Evolutionary conservation across 1,140 invertebrate species (phyloP).

Genomic region (Macrotrachela quadricornifera): DNA sequence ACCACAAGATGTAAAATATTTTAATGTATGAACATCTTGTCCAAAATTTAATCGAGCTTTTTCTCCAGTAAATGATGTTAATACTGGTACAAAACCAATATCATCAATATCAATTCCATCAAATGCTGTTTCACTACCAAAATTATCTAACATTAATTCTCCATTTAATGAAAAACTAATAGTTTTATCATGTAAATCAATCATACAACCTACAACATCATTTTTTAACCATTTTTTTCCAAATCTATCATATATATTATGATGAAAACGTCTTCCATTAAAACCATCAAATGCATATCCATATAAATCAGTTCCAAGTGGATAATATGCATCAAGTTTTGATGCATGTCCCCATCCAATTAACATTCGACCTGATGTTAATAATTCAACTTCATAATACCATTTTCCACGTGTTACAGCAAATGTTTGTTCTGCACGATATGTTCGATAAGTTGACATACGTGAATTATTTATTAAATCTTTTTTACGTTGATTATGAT

Average conservation of each 20-base stretch:
- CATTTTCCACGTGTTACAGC: conserved; percentile 76
- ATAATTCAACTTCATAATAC: conserved; percentile 90
- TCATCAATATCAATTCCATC: conserved; percentile 66
- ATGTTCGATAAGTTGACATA: conserved; percentile 47
- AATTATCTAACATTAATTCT: conserved; percentile 76
- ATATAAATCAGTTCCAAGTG: conserved; percentile 49
- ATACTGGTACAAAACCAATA: conserved; percentile 67
- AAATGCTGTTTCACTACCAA: conserved; percentile 90
- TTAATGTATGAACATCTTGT: conserved; percentile 71
- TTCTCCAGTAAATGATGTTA: conserved; percentile 75
- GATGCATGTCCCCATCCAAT: conserved; percentile 81
- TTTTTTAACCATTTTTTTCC: conserved; percentile 61
- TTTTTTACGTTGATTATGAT: conserved; percentile 10
- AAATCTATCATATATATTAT: conserved; percentile 49
- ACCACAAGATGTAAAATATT: conserved; percentile 92
- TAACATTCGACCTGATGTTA: conserved; percentile 82
- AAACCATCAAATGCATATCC: conserved; percentile 96
- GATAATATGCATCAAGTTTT: conserved; percentile 41
- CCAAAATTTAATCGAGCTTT: conserved; percentile 69
- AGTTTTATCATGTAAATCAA: conserved; percentile 68
- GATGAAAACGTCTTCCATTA: conserved; percentile 65
- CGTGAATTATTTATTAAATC: too few relatives aligned
- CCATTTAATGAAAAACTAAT: conserved; percentile 98
- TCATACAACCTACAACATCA: conserved; percentile 80
- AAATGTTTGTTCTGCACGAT: conserved; percentile 83